Evolutionary conservation across 2,113 vertebrate species (phyloP), one percentile per base, ranked within the genome.

Genomic region (Eretmodus cyanostictus): DNA sequence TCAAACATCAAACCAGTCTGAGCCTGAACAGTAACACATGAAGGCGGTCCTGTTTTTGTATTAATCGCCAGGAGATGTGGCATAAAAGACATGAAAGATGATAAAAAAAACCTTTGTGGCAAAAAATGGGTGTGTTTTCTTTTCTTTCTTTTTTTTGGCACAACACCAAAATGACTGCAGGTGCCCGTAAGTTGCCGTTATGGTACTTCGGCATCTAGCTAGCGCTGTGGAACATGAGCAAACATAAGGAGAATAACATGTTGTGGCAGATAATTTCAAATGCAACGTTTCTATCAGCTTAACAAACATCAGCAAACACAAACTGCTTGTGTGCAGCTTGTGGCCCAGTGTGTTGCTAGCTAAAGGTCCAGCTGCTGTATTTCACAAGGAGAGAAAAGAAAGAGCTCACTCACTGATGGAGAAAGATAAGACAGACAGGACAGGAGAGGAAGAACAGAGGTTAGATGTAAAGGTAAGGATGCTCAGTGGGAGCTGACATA

Each of bases 291-390:
- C 1, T 59, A 31, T 59, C 55, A 29, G 55, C 57, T 61, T 31
- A 34, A 1, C 59, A 61, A 61, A 61, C 57, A 29, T 16, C 55
- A 31, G 8, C 57, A 59, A 59, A 59, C 14, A 10, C 29, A 61
- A 61, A 31, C 8, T 61, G 8, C 57, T 31, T 61, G 27, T 31
- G 57, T 61, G 2, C 57, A 19, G 0, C 10, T 61, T 61, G 16
- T 61, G 0, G 57, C 29, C 6, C 29, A 10, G 5, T 61, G 0
- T 61, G 16, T 10, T 61, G 57, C 16, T 29, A 57, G 24, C 2
- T 34, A 34, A 61, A 34, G 29, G 57, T 61, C 29, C 57, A 61
- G 9, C 29, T 61, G 29, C 29, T 61, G 57, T 10, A 5, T 29
- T 29, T 59, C 55, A 59, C 55, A 16, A 19, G 27, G 1, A 59